Percentiles rank a stretch among this genome's conserved stretches.
Evolutionary conservation across 2,888 invertebrate genomes (phyloP).

Genomic region (Chaetogeoica ovagalla): DNA sequence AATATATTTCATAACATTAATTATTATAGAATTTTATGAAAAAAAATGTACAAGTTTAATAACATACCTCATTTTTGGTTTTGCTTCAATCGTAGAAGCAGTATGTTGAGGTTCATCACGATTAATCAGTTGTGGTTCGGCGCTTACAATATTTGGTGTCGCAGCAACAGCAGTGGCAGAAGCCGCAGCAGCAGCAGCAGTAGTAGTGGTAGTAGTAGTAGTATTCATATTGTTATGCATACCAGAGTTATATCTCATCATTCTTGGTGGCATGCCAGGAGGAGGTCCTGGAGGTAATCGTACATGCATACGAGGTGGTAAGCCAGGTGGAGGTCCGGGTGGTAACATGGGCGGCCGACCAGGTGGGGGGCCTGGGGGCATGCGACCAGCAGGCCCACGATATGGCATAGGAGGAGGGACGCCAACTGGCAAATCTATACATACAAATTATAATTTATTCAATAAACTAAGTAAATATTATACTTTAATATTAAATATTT

Average conservation of each 20-base stretch:
- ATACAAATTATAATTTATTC: constrained; percentile 1
- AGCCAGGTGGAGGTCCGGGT: constrained; percentile 68
- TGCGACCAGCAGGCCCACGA: constrained; percentile 62
- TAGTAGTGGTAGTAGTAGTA: constrained; percentile 26
- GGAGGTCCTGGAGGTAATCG: constrained; percentile 70
- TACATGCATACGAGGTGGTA: constrained; percentile 67
- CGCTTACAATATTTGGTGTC: constrained; percentile 74
- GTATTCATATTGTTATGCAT: constrained; percentile 45
- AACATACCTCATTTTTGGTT: constrained; percentile 79
- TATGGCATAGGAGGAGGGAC: constrained; percentile 62
- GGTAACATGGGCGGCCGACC: constrained; percentile 61
- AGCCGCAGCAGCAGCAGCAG: constrained; percentile 31
- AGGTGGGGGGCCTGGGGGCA: constrained; percentile 64
- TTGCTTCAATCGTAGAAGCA: constrained; percentile 86
- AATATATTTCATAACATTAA: constrained; percentile 14
- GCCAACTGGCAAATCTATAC: constrained; percentile 60
- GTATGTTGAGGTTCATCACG: constrained; percentile 63
- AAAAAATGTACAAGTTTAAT: not conserved
- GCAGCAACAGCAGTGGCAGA: constrained; percentile 28
- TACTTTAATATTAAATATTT: not conserved
- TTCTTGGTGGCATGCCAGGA: constrained; percentile 61
- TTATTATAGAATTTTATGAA: constrained; percentile 5
- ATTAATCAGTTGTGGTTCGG: constrained; percentile 79
- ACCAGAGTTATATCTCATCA: constrained; percentile 55
- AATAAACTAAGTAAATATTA: not conserved